phyloP scores from a whole-genome alignment of 2,113 vertebrate species.

The Conger conger region DNA sequence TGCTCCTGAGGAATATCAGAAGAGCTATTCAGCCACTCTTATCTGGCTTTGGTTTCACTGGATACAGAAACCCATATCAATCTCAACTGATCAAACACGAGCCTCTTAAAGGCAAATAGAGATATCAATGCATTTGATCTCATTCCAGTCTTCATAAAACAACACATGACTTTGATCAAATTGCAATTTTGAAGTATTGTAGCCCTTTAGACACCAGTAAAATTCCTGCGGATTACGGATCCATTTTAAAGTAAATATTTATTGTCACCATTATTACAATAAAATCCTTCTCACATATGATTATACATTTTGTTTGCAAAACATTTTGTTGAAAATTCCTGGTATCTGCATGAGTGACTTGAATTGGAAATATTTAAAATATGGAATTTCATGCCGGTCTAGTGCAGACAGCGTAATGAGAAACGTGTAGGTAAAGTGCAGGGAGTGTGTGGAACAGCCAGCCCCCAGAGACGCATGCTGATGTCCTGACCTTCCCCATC shows the following conservation, averaged over 20 bases:
- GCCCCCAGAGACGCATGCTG: background rate
- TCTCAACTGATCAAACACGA: background rate
- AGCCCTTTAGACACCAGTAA: background rate
- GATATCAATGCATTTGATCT: background rate
- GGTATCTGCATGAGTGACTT: background rate
- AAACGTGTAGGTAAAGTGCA: background rate
- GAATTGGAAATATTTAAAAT: background rate
- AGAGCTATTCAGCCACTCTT: background rate
- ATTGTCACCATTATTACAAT: background rate
- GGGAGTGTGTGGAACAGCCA: background rate
- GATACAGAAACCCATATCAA: background rate
- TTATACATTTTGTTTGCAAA: background rate
- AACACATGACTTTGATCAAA: background rate
- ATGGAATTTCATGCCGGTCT: background rate
- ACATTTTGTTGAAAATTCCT: background rate
- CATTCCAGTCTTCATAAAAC: background rate
- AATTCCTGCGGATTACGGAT: background rate
- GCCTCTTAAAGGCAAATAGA: background rate
- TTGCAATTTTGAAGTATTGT: too few species aligned
- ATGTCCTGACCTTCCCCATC: background rate
- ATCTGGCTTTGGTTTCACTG: constrained; percentile 12
- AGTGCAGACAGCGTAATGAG: background rate
- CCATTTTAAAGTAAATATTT: background rate
- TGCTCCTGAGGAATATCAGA: background rate
- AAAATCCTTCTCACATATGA: background rate